phyloP scores from a whole-genome alignment of 2,113 vertebrate genomes.

The Burhinus oedicnemus region DNA sequence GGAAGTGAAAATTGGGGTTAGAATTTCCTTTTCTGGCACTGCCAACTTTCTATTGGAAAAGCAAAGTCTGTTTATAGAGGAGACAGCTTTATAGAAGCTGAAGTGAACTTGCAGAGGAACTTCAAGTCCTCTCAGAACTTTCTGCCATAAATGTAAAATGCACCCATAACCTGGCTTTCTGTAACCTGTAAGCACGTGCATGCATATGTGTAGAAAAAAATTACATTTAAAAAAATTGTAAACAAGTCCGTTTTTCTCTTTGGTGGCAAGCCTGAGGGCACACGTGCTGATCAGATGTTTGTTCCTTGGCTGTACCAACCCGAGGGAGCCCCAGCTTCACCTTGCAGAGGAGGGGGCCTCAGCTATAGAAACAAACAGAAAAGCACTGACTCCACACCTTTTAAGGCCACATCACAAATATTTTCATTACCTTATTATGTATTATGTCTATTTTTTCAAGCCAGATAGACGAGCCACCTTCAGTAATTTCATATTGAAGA shows the following conservation, averaged over 20 bases:
- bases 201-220: neutral
- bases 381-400: neutral
- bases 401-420: neutral
- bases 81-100: neutral
- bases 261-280: neutral
- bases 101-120: neutral
- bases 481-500: neutral
- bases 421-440: neutral
- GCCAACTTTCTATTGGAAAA: neutral
- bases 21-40: neutral
- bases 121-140: neutral
- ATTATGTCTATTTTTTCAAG: neutral
- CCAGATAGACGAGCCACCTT: accelerated
- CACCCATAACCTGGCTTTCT: neutral
- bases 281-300: neutral
- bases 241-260: neutral
- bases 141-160: neutral
- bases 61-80: neutral
- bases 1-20: neutral
- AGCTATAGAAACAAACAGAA: neutral
- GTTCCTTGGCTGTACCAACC: neutral
- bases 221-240: neutral
- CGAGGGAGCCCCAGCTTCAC: neutral
- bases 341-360: neutral
- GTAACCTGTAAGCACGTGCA: neutral